These are phyloP conservation scores for Caligus rogercresseyi DNA, from an alignment of 1,140 invertebrate species.

Conservation along the genomic window DNA sequence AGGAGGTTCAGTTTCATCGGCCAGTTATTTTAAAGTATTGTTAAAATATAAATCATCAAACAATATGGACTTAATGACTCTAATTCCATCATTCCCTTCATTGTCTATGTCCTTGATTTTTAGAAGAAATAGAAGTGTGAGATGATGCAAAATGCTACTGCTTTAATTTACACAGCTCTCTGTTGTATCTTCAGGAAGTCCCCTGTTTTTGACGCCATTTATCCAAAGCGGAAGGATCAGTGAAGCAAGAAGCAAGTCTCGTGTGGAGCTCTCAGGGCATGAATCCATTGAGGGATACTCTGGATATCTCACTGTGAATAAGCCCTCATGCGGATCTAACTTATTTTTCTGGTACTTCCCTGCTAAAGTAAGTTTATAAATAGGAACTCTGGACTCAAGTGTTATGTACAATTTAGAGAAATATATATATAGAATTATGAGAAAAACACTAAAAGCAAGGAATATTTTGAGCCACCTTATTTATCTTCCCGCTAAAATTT, in stretches of 20 bases:
- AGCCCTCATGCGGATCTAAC: slow-evolving; percentile 48
- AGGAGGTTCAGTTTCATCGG: no score
- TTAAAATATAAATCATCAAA: no score
- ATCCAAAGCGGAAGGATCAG: not conserved
- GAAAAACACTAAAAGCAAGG: no score
- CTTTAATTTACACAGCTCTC: no score
- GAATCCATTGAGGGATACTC: slow-evolving; percentile 36
- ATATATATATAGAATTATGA: slow-evolving; percentile 2
- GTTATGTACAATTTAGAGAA: not conserved
- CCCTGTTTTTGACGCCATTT: slow-evolving; percentile 11
- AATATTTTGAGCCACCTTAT: no score
- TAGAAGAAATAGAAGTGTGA: no score
- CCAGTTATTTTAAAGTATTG: no score
- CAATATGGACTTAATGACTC: no score
- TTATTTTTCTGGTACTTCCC: slow-evolving; percentile 81
- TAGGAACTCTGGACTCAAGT: not conserved
- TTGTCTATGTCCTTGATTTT: no score
- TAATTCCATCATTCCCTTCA: no score
- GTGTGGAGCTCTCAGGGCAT: slow-evolving; percentile 26
- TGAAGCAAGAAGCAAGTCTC: slow-evolving; percentile 27
- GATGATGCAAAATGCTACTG: no score
- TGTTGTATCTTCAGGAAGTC: not conserved
- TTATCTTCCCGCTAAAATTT: no score
- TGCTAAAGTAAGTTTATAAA: slow-evolving; percentile 36
- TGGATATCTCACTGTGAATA: slow-evolving; percentile 55